These are phyloP conservation scores for Caerostris extrusa DNA, from an alignment of 1,140 invertebrate genomes.

Conservation along the genomic window DNA sequence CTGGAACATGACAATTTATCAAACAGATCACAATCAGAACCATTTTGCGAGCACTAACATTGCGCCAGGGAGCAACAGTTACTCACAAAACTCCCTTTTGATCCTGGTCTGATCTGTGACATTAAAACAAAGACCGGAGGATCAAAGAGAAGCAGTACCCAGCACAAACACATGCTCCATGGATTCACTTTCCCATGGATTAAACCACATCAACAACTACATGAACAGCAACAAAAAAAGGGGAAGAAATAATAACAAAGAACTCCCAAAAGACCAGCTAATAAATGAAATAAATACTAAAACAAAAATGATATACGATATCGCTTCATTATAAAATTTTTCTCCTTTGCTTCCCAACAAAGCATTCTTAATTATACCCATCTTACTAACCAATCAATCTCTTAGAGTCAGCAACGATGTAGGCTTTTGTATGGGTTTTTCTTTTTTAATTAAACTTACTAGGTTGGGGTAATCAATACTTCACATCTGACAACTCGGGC, in stretches of 20 bases:
- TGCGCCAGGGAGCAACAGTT: background rate
- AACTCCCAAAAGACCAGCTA: constrained; percentile 13
- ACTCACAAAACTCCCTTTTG: background rate
- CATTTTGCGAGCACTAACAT: background rate
- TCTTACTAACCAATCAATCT: constrained; percentile 68
- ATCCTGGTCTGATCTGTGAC: background rate
- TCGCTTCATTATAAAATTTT: constrained; percentile 70
- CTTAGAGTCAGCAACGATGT: background rate
- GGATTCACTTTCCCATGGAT: background rate
- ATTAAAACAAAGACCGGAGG: background rate
- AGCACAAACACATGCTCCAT: background rate
- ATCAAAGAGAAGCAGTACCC: background rate
- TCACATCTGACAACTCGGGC: constrained; percentile 40
- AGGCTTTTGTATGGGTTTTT: constrained; percentile 41
- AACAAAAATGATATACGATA: constrained; percentile 73
- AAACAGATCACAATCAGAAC: background rate
- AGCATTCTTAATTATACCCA: constrained; percentile 67
- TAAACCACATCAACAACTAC: background rate
- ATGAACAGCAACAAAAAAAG: no score
- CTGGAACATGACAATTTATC: background rate
- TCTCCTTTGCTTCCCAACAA: constrained; percentile 38
- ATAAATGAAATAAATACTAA: constrained; percentile 68
- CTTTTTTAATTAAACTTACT: constrained; percentile 60
- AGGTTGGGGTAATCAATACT: constrained; percentile 57
- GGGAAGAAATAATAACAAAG: background rate